Evolutionary conservation across 2,113 vertebrate genomes (phyloP), one percentile per base, ranked within the genome.

Genomic region (Nesospiza acunhae): DNA sequence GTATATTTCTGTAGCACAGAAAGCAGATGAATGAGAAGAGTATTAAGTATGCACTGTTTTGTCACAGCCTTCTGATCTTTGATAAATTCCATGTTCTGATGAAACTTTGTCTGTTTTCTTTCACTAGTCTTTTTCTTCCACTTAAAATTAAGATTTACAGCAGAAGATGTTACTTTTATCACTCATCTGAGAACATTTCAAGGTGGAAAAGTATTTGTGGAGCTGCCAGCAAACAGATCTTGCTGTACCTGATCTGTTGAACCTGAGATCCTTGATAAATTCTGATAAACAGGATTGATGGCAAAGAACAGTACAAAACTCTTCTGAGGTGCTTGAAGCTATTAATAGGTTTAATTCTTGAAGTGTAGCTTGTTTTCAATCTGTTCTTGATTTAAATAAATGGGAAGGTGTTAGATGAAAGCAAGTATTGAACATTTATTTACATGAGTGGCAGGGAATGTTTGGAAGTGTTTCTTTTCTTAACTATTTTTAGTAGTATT

Each of bases 121-220:
- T 98, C 96, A 98, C 95, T 97, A 60, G 84, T 84, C 93, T 93
- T 97, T 98, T 98, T 97, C 96, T 96, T 96, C 73, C 47, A 94
- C 76, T 97, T 97, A 97, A 91, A 94, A 77, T 84, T 96, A 93
- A 97, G 95, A 94, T 97, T 95, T 97, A 92, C 93, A 95, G 90
- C 37, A 79, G 93, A 96, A 88, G 92, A 94, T 96, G 62, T 3
- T 93, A 41, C 60, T 95, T 94, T 85, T 94, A 27, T 79, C 83
- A 52, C 92, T 96, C 86, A 75, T 89, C 88, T 87, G 35, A 89
- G 91, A 88, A 84, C 62, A 55, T 91, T 96, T 97, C 79, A 95
- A 87, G 84, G 66, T 95, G 79, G 62, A 96, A 95, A 86, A 93
- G 77, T 94, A 96, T 97, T 97, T 97, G 81, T 95, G 80, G 94